Base-by-base conservation (phyloP, 2,113 vertebrate species). In the Tragulus kanchil region DNA sequence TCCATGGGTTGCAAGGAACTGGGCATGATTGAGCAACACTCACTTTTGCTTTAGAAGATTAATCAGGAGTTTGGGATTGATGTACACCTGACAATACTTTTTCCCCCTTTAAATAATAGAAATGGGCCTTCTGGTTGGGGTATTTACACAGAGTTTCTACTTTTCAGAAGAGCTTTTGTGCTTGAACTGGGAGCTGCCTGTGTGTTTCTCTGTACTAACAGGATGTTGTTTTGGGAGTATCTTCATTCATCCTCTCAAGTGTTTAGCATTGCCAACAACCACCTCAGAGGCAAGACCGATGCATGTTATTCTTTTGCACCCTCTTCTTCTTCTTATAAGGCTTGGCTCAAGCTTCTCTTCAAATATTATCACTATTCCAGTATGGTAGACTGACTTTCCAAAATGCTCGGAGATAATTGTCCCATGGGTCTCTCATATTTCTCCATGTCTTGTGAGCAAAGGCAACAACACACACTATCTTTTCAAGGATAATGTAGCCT, bases 101-200 rank as follows among this genome's bases (percentile, higher is more conserved):
- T 45, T 3, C 5, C 56, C 36, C 36, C 28, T 79, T 87, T 84
- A 62, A 83, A 90, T 36, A 71, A 54, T 87, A 56, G 9, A 81
- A 90, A 91, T 75, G 4, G 61, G 21, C 8, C 12, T 93, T 21
- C 14, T 17, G 45, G 17, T 73, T 71, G 91, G 84, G 26, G 19
- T 92, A 85, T 95, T 94, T 67, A 89, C 65, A 82, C 21, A 78
- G 6, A 67, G 23, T 71, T 78, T 54, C 42, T 64, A 62, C 54
- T 88, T 88, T 85, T 75, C 81, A 83, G 42, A 78, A 77, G 48
- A 73, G 19, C 5, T 67, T 89, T 78, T 92, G 64, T 75, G 48
- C 6, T 45, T 28, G 48, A 50, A 79, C 19, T 73, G 56, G 67
- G 14, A 88, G 62, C 64, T 45, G 25, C 31, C 15, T 67, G n/a